Conservation (phyloP, 2,797 vertebrate species). For the Euphonia xanthogaster region DNA sequence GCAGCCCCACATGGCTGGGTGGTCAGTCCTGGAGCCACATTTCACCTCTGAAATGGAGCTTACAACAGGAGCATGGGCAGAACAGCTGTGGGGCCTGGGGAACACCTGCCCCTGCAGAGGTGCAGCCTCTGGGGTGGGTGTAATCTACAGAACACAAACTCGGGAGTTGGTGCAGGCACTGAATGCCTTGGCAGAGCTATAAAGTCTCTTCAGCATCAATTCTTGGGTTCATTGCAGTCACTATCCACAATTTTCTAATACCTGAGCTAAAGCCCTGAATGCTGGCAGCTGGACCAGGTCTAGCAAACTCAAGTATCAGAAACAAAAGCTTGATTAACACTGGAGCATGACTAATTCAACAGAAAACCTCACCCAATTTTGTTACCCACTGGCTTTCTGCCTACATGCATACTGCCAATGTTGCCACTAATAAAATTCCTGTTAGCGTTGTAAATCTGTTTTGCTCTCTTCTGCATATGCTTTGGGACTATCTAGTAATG, state of each 20-base stretch:
- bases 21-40: background rate
- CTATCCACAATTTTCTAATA: background rate
- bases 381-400: background rate
- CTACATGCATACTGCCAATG: background rate
- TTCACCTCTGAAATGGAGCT: background rate
- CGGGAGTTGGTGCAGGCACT: background rate
- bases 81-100: background rate
- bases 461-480: conserved; percentile 12
- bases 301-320: background rate
- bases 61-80: background rate
- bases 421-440: conserved; percentile 35
- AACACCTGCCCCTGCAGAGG: fast-evolving
- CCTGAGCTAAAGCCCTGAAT: background rate
- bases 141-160: background rate
- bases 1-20: background rate
- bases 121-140: background rate
- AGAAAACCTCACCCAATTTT: background rate
- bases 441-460: conserved; percentile 7
- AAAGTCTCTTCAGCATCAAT: background rate
- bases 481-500: conserved; percentile 43
- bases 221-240: background rate
- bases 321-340: background rate
- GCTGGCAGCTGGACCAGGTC: background rate
- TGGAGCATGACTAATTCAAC: background rate
- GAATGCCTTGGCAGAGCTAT: background rate